Percentiles rank a stretch among this genome's conserved stretches.
These are phyloP conservation scores for Danio tinwini DNA, from an alignment of 2,797 vertebrate species.

Conservation along the genomic window DNA sequence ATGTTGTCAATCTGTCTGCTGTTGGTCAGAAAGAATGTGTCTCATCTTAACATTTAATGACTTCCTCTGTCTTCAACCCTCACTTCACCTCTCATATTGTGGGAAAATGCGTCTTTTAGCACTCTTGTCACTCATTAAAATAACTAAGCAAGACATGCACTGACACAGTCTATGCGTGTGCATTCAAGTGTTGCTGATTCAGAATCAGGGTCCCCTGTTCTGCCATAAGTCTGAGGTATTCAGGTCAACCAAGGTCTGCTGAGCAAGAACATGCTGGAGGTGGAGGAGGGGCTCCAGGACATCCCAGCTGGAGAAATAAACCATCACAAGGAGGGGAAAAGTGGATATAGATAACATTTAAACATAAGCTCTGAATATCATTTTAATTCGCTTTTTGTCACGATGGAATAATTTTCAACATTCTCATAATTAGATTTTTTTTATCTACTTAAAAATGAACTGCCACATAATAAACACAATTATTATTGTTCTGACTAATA, in stretches of 20 bases:
- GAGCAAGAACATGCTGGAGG: constrained; percentile 23
- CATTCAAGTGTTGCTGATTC: constrained; percentile 13
- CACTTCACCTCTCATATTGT: neutral
- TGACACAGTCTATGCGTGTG: constrained; percentile 9
- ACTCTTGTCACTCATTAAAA: constrained; percentile 6
- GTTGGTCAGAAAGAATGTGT: neutral
- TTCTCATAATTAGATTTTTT: neutral
- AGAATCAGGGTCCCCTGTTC: constrained; percentile 22
- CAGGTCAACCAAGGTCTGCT: constrained; percentile 40
- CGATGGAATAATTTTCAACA: neutral
- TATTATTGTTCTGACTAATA: no score
- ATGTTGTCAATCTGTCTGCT: neutral
- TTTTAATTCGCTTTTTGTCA: neutral
- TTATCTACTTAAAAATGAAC: neutral
- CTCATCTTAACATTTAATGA: neutral
- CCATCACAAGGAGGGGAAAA: neutral
- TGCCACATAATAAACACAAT: neutral
- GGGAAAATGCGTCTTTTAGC: neutral
- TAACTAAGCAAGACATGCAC: constrained; percentile 18
- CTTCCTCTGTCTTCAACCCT: neutral
- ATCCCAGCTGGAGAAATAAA: neutral
- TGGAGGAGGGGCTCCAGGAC: constrained; percentile 5
- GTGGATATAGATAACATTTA: neutral
- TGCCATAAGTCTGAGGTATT: constrained; percentile 37
- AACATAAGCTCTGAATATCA: neutral